Evolutionary conservation across 2,888 invertebrate genomes (phyloP).

Genomic region (Dicycla oo): DNA sequence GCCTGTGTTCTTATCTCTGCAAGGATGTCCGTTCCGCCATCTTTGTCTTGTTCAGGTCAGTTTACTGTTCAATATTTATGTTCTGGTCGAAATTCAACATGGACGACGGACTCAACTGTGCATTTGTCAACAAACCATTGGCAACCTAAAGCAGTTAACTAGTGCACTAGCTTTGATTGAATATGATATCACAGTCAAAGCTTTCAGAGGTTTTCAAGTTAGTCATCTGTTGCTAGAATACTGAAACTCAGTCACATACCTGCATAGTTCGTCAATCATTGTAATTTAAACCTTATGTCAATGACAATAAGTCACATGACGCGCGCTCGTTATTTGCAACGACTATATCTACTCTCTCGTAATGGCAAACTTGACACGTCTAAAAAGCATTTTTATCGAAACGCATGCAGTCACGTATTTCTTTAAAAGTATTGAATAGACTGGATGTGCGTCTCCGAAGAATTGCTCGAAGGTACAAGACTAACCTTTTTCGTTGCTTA

Average conservation of each 20-base stretch:
- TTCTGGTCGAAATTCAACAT: neutral
- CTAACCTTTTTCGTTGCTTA: slow-evolving; percentile 54
- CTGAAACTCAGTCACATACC: neutral
- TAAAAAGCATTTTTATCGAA: slow-evolving; percentile 51
- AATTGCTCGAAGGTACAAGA: slow-evolving; percentile 57
- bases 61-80: slow-evolving; percentile 4
- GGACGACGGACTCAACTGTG: neutral
- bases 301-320: neutral
- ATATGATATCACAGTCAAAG: slow-evolving; percentile 22
- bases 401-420: slow-evolving; percentile 62
- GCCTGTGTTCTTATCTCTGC: neutral
- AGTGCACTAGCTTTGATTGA: slow-evolving; percentile 32
- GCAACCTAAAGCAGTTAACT: slow-evolving; percentile 6
- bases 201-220: slow-evolving; percentile 14
- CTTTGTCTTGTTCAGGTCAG: neutral
- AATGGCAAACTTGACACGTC: slow-evolving; percentile 37
- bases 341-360: neutral
- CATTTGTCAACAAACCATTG: slow-evolving; percentile 9
- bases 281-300: slow-evolving; percentile 7
- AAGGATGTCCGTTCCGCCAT: neutral
- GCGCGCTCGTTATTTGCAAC: neutral
- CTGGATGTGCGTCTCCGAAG: slow-evolving; percentile 40
- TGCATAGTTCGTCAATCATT: neutral
- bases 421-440: slow-evolving; percentile 59
- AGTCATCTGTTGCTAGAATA: slow-evolving; percentile 1